A percentile compares a stretch with the other conserved stretches of the same genome.
Conservation (phyloP, 2,113 vertebrate species). For the Podilymbus podiceps region DNA sequence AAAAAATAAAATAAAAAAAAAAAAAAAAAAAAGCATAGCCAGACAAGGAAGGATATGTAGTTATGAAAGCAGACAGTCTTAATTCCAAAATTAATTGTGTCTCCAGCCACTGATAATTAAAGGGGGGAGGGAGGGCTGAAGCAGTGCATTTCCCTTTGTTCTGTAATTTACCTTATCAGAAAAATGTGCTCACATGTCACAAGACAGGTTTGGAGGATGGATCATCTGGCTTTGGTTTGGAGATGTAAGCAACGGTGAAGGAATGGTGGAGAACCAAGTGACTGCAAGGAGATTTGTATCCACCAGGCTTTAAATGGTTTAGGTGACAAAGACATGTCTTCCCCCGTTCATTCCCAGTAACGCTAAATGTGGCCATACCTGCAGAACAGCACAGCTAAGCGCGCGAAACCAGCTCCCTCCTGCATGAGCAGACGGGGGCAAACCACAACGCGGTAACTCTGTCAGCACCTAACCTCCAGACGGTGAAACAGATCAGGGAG, state of each 20-base stretch:
- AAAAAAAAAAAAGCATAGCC: background rate
- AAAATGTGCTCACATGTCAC: background rate
- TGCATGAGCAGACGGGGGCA: background rate
- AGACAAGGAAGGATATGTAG: conserved; percentile 42
- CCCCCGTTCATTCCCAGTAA: background rate
- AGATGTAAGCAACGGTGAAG: background rate
- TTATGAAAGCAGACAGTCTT: conserved; percentile 47
- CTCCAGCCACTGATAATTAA: conserved; percentile 38
- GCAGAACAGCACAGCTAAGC: background rate
- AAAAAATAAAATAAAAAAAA: background rate
- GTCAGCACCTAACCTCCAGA: background rate
- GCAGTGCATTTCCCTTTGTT: conserved; percentile 1
- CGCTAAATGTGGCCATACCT: background rate
- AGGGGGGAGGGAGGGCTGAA: background rate
- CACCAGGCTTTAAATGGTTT: background rate
- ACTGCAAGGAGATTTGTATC: background rate
- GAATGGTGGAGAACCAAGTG: background rate
- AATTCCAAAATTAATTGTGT: conserved; percentile 52
- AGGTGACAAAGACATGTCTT: background rate
- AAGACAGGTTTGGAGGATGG: background rate
- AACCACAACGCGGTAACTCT: background rate
- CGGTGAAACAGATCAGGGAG: background rate
- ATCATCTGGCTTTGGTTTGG: conserved; percentile 1
- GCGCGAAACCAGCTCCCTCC: background rate
- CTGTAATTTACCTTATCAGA: conserved; percentile 37